phyloP scores from a whole-genome alignment of 2,797 vertebrate species.

The Silurus aristotelis region DNA sequence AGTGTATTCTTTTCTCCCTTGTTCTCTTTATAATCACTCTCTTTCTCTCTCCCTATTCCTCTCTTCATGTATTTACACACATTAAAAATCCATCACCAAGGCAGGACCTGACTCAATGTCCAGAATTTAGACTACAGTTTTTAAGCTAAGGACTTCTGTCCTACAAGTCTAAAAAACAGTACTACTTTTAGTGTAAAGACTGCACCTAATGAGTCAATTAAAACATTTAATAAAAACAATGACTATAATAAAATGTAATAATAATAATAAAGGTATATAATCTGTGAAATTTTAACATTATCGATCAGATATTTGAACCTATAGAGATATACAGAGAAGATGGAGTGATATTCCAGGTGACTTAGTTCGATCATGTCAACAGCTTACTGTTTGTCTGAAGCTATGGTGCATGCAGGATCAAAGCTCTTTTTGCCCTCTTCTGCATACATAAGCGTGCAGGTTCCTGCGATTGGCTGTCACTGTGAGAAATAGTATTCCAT shows the following conservation, averaged over 20 bases:
- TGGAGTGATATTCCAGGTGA: not conserved
- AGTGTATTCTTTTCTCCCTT: constrained; percentile 50
- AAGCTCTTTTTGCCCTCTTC: not conserved
- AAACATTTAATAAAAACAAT: not conserved
- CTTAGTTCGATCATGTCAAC: not conserved
- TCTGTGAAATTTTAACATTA: not conserved
- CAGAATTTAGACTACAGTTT: not conserved
- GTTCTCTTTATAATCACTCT: constrained; percentile 23
- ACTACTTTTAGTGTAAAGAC: no score
- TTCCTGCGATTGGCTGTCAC: not conserved
- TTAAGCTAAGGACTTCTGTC: not conserved
- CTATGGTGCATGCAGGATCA: not conserved
- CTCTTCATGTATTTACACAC: constrained; percentile 5
- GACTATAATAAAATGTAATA: not conserved
- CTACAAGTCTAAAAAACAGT: not conserved
- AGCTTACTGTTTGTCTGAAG: not conserved
- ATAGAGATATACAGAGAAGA: not conserved
- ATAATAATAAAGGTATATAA: not conserved
- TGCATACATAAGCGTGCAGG: not conserved
- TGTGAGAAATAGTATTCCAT: not conserved
- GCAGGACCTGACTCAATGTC: not conserved
- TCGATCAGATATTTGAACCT: not conserved
- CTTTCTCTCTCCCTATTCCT: constrained; percentile 32
- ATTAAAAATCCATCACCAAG: constrained; percentile 11
- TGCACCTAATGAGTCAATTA: no score